These are phyloP conservation scores for Eudemis profundana DNA, from an alignment of 2,888 invertebrate genomes.

Conservation along the genomic window DNA sequence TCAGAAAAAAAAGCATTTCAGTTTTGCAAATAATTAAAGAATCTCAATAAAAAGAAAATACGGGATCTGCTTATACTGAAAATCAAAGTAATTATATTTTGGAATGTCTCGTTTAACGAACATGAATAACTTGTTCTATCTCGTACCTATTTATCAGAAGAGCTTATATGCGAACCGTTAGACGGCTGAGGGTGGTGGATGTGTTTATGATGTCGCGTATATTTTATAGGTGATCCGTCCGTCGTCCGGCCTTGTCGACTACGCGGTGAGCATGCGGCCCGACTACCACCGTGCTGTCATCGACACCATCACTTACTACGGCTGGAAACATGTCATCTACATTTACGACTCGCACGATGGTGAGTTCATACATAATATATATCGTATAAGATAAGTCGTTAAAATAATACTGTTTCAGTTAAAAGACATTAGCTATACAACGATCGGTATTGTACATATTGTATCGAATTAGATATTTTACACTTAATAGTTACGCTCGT, in stretches of 20 bases:
- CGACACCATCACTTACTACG: constrained; percentile 96
- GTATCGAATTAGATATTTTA: not conserved
- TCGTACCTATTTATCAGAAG: no score
- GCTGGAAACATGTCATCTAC: constrained; percentile 95
- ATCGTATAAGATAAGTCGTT: not conserved
- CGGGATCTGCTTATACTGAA: no score
- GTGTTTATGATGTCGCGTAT: constrained; percentile 10
- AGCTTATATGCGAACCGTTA: not conserved
- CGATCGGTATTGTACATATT: not conserved
- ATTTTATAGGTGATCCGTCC: constrained; percentile 90
- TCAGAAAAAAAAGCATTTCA: no score
- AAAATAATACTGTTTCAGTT: not conserved
- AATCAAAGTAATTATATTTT: no score
- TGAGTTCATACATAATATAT: constrained; percentile 77
- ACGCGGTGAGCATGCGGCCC: constrained; percentile 97
- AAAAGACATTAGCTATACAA: constrained; percentile 4
- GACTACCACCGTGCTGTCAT: constrained; percentile 98
- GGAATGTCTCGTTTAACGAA: not conserved
- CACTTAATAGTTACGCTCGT: not conserved
- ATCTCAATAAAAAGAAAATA: no score
- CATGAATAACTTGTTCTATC: not conserved
- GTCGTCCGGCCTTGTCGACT: constrained; percentile 95
- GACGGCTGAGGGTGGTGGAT: not conserved
- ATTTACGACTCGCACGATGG: constrained; percentile 96
- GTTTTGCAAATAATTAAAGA: no score